phyloP scores from a whole-genome alignment of 2,888 invertebrate species.

The Polymixis lichenea region DNA sequence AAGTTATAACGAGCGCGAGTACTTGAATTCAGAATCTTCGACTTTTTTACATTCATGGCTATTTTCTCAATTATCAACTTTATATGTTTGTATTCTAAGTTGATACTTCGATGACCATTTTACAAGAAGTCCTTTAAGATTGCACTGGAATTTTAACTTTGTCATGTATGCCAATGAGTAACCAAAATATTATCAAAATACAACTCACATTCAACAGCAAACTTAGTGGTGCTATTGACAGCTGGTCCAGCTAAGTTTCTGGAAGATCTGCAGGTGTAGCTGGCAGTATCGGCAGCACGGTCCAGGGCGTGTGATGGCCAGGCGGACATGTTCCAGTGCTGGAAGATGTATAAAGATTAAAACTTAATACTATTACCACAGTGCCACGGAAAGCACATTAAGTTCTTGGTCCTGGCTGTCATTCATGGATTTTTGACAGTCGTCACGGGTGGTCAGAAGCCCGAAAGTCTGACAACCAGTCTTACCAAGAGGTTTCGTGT shows the following conservation, averaged over 20 bases:
- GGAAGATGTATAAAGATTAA: slow-evolving; percentile 22
- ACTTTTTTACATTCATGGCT: background rate
- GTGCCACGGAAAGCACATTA: too few species aligned
- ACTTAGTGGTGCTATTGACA: slow-evolving; percentile 95
- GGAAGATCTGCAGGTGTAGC: slow-evolving; percentile 96
- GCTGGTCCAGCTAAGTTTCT: slow-evolving; percentile 94
- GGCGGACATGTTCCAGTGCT: slow-evolving; percentile 96
- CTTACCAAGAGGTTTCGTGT: too few species aligned
- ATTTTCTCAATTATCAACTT: background rate
- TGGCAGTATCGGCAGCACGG: slow-evolving; percentile 94
- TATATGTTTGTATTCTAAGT: background rate
- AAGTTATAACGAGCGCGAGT: too few species aligned
- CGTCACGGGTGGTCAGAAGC: too few species aligned
- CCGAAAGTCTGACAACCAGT: too few species aligned
- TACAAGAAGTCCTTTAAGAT: background rate
- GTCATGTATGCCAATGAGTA: background rate
- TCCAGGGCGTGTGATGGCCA: slow-evolving; percentile 95
- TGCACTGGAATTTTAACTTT: background rate
- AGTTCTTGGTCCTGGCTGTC: too few species aligned
- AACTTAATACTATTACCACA: background rate
- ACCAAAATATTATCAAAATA: background rate
- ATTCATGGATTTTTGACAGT: too few species aligned
- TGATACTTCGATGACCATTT: background rate
- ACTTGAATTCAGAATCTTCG: too few species aligned
- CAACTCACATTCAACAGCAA: slow-evolving; percentile 97